Evolutionary conservation across 2,888 invertebrate species (phyloP).

Genomic region (Cybosia mesomella): DNA sequence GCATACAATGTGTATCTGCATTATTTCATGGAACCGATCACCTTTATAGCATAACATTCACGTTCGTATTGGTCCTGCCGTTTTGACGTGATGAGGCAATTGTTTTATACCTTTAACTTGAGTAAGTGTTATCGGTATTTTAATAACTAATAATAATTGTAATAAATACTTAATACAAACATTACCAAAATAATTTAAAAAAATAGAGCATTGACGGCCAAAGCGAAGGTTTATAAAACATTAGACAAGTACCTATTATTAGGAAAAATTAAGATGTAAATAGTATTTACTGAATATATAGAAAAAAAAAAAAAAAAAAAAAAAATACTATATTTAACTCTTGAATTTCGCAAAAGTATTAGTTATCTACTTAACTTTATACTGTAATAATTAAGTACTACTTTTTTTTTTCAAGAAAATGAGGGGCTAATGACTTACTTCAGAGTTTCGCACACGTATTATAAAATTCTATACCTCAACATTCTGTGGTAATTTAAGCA

Average conservation of each 20-base stretch:
- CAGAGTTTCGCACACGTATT: not conserved
- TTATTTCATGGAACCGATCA: conserved; percentile 1
- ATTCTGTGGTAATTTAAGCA: not conserved
- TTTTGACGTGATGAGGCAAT: not conserved
- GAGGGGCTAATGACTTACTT: no score
- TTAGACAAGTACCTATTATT: no score
- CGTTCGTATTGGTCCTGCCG: not conserved
- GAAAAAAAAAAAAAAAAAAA: no score
- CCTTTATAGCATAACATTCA: conserved; percentile 1
- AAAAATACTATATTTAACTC: no score
- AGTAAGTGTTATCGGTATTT: not conserved
- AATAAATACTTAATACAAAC: not conserved
- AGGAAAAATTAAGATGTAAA: no score
- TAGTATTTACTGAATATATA: no score
- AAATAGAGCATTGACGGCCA: no score
- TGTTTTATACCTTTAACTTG: not conserved
- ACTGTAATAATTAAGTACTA: no score
- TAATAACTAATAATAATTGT: not conserved
- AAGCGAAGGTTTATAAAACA: not conserved
- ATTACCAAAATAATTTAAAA: no score
- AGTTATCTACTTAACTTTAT: no score
- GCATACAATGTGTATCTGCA: not conserved
- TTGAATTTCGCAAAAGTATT: no score
- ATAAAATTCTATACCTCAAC: not conserved
- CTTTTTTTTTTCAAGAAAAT: no score